Evolutionary conservation across 35 echinoderm and acorn worm species (phyloP), one percentile per base, ranked within the genome.

Genomic region (Anneissia japonica): DNA sequence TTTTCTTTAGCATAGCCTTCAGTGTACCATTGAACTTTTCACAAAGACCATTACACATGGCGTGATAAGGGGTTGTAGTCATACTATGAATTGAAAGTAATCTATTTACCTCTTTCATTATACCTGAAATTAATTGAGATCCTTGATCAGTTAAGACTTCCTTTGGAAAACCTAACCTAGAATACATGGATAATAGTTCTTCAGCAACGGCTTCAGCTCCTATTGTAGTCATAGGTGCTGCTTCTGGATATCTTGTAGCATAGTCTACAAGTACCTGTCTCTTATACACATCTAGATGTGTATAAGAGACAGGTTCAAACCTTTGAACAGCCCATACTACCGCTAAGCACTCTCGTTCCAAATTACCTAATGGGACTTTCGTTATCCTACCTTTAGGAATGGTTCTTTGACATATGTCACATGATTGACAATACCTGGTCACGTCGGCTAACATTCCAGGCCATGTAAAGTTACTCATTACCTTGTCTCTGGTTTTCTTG

Each of bases 171-270:
- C 81, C 91, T 16, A 93, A 32, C 34, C 91, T 40, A 41, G 64
- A 46, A 51, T 55, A 93, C 31, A 89, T 89, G 9, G 26, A 39
- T 12, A 89, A 28, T 46, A 92, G 38, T 40, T 76, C 86, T 73
- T 93, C 91, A 30, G 91, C 86, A 0, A 93, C 80, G 0, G 23
- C 33, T 77, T 84, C 41, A 40, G 86, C 55, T 43, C 89, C 91
- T 55, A 88, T 83, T 1, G 37, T 40, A 28, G 79, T 83, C 12
- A 93, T 34, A 13, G 91, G 31, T 0, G 43, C 31, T 0, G 91
- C 91, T 81, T 93, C 91, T 10, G 91, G 91, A 30, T 86, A 93
- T 32, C 87, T 34, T 10, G 82, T 93, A 3, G 83, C 91, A 81
- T 89, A 93, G 36, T 93, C 87, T 35, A 93, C 39, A 0, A 93